Evolutionary conservation across 2,888 invertebrate species (phyloP), one percentile per base, ranked within the genome.

Genomic region (Cybosia mesomella): DNA sequence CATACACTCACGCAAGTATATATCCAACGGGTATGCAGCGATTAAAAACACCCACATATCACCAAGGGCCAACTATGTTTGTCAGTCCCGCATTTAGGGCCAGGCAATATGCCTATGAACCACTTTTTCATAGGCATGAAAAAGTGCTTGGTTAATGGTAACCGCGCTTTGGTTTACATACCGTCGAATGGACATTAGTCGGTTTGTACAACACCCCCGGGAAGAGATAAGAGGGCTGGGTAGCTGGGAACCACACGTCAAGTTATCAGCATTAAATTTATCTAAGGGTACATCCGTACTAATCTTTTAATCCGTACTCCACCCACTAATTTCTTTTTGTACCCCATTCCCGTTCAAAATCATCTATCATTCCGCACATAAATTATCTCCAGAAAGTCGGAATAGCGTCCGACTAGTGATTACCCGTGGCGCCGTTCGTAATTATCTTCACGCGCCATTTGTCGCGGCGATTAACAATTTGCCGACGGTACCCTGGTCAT

Each of bases 371-470:
- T 28, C 64, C 15, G 68, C 72, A 65, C 71, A 75, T 74, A 76
- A 82, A 77, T 77, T 61, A 79, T 68, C 59, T 68, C 68, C 71
- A 74, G 68, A 65, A 39, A 66, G 58, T 65, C 70, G 66, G 66
- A 71, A 55, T 58, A 67, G 77, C 66, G 74, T 74, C 68, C 62
- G 71, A 75, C 77, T 77, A 75, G 74, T 73, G 75, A 77, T 76
- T 74, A 84, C 83, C 75, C 75, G 73, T 76, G 83, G 81, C 83
- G 82, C 81, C 85, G 83, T 77, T 72, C 79, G 82, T 88, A 89
- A 91, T 90, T 90, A 91, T 90, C 90, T 90, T 90, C 85, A 89
- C 87, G 88, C 86, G 80, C 87, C 90, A 91, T 91, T 91, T 87
- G 87, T 84, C 82, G 77, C 83, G 81, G 72, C 88, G 85, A 89